phyloP scores from a whole-genome alignment of 2,113 vertebrate species.

The Thryonomys swinderianus region DNA sequence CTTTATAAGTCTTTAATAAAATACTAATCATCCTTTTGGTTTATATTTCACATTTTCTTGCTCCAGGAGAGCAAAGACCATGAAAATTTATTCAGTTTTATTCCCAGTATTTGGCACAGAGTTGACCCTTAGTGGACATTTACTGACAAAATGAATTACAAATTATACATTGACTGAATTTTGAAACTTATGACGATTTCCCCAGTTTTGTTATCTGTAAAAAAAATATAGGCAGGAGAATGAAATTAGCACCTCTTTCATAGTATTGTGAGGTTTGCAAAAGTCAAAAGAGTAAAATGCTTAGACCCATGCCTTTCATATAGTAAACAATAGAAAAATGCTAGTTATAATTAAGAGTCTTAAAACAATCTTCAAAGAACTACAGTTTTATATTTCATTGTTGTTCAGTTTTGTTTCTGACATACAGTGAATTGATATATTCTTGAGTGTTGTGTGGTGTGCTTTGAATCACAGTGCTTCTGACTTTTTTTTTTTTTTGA shows the following conservation, averaged over 20 bases:
- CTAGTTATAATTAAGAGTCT: background rate
- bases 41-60: background rate
- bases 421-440: background rate
- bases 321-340: background rate
- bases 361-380: background rate
- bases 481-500: no score
- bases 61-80: background rate
- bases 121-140: background rate
- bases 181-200: background rate
- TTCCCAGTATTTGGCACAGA: background rate
- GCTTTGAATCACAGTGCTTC: background rate
- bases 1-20: background rate
- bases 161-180: background rate
- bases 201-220: background rate
- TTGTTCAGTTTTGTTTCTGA: background rate
- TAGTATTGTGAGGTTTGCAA: background rate
- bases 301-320: background rate
- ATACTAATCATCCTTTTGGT: background rate
- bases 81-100: background rate
- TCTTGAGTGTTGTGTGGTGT: background rate
- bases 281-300: background rate
- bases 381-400: conserved; percentile 35
- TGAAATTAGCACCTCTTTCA: background rate
- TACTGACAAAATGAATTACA: background rate
- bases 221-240: background rate